Percentiles rank a stretch among this genome's conserved stretches.
phyloP scores from a whole-genome alignment of 1,140 invertebrate genomes.

The Aphis craccivora region DNA sequence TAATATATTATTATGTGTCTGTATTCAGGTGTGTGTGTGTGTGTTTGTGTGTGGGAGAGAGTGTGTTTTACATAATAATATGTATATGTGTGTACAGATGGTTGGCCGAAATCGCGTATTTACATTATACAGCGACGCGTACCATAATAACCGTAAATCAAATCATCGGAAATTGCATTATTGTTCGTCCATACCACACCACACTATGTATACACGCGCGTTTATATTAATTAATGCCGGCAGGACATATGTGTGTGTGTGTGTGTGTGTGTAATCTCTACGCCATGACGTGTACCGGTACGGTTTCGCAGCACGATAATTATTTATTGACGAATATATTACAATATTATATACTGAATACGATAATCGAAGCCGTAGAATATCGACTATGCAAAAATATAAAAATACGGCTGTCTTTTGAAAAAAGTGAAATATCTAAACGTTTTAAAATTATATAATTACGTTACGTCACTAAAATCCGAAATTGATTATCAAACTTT shows the following conservation, averaged over 20 bases:
- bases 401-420: too few species aligned
- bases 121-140: not conserved
- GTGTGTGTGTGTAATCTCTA: not conserved
- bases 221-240: constrained; percentile 1
- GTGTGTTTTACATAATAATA: not conserved
- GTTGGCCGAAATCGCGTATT: not conserved
- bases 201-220: not conserved
- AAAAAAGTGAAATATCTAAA: too few species aligned
- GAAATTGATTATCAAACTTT: too few species aligned
- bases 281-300: not conserved
- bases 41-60: too few species aligned
- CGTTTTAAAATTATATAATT: too few species aligned
- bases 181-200: not conserved
- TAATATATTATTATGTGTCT: not conserved
- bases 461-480: too few species aligned
- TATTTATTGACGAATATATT: not conserved
- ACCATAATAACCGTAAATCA: constrained; percentile 18
- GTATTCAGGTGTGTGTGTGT: too few species aligned
- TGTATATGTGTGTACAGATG: not conserved
- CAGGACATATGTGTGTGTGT: not conserved
- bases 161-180: constrained; percentile 14
- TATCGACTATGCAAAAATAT: not conserved
- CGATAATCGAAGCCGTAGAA: not conserved
- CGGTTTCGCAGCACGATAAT: not conserved
- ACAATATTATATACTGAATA: not conserved